Evolutionary conservation across 2,113 vertebrate genomes (phyloP).

Genomic region (Psittacara wagleri): DNA sequence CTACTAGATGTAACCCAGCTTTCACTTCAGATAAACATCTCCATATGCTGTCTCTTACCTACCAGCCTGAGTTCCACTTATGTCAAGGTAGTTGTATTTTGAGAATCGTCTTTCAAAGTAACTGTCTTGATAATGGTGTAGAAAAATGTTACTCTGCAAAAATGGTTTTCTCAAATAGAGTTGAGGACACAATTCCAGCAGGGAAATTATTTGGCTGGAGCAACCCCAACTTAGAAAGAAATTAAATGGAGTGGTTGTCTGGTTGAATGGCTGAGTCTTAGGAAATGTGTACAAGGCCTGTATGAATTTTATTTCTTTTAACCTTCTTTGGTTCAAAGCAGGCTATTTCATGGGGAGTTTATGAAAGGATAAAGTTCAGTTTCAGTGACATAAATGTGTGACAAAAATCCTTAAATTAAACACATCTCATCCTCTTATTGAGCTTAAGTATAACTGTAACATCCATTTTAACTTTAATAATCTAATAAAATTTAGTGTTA

Average conservation of each 20-base stretch:
- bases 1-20: background rate
- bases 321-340: background rate
- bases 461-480: background rate
- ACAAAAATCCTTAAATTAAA: background rate
- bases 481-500: background rate
- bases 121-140: background rate
- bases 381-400: background rate
- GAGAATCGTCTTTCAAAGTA: background rate
- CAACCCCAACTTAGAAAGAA: background rate
- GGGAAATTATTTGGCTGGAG: background rate
- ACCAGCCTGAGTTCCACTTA: background rate
- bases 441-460: background rate
- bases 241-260: background rate
- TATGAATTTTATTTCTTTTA: background rate
- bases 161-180: background rate
- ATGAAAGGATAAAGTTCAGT: background rate
- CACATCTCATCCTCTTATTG: background rate
- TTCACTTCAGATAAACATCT: background rate
- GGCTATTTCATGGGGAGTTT: background rate
- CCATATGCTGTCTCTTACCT: accelerated
- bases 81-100: background rate
- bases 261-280: background rate
- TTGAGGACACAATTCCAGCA: background rate
- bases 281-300: background rate
- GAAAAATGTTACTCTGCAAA: background rate